phyloP scores from a whole-genome alignment of 2,797 vertebrate species.

The Petrocephalus sullivani region DNA sequence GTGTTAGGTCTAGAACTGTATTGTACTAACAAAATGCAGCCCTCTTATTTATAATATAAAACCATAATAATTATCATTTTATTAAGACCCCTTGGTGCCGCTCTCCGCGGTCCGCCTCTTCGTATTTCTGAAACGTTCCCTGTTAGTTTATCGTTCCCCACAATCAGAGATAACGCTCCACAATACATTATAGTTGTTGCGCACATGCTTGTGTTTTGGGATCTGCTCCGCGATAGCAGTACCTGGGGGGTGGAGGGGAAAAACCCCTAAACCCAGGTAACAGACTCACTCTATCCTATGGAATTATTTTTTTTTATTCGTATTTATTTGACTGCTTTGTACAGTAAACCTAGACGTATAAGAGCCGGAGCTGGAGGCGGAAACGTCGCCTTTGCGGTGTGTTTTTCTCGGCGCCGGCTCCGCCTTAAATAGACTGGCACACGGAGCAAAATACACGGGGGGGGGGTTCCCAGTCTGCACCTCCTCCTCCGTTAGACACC shows the following conservation, averaged over 20 bases:
- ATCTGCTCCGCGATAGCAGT: not conserved
- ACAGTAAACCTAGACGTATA: not conserved
- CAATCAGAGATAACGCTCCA: not conserved
- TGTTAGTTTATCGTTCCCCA: not conserved
- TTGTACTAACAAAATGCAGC: not conserved
- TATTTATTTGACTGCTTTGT: not conserved
- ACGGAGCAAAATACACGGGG: not conserved
- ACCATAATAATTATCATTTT: not conserved
- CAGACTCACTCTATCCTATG: not conserved
- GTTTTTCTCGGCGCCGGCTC: conserved; percentile 27
- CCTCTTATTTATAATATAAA: not conserved
- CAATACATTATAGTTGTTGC: not conserved
- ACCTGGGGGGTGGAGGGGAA: not conserved
- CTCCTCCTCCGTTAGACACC: not conserved
- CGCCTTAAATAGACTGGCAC: conserved; percentile 22
- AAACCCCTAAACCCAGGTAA: not conserved
- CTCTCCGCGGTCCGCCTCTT: not conserved
- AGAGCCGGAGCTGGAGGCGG: not conserved
- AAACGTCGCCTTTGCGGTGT: not conserved
- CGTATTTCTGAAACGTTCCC: not conserved
- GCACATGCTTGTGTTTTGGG: not conserved
- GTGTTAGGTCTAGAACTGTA: not conserved
- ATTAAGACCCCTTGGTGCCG: not conserved
- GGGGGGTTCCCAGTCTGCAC: not conserved
- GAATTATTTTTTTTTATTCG: not conserved